Evolutionary conservation across 2,113 vertebrate genomes (phyloP).

Genomic region (Irena cyanogastra): DNA sequence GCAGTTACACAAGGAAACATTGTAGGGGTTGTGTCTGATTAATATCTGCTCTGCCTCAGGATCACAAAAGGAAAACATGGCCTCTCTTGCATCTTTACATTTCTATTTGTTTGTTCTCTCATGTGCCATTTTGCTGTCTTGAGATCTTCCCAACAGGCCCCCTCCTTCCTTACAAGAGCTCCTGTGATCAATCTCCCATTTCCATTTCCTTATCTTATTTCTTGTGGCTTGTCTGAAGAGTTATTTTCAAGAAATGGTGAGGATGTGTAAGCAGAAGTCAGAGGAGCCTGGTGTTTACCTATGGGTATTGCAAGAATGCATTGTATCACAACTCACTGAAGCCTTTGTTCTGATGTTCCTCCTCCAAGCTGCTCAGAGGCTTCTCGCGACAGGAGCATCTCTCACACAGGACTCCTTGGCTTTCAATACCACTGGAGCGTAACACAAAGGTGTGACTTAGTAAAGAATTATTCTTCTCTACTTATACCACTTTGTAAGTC

Average conservation of each 20-base stretch:
- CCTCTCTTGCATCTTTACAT: neutral
- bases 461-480: neutral
- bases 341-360: neutral
- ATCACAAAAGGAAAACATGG: neutral
- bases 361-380: neutral
- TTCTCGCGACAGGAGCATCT: accelerated
- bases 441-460: neutral
- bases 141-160: neutral
- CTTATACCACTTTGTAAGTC: neutral
- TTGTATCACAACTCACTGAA: neutral
- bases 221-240: neutral
- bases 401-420: neutral
- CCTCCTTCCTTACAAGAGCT: neutral
- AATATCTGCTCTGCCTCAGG: neutral
- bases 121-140: neutral
- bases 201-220: neutral
- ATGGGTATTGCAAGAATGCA: neutral
- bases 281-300: neutral
- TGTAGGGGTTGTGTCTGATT: neutral
- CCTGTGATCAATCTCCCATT: neutral
- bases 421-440: neutral
- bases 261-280: neutral
- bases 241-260: neutral
- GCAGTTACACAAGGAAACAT: neutral
- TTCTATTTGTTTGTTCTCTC: neutral